These are phyloP conservation scores for Apamea monoglypha DNA, from an alignment of 2,888 invertebrate genomes.

Conservation along the genomic window DNA sequence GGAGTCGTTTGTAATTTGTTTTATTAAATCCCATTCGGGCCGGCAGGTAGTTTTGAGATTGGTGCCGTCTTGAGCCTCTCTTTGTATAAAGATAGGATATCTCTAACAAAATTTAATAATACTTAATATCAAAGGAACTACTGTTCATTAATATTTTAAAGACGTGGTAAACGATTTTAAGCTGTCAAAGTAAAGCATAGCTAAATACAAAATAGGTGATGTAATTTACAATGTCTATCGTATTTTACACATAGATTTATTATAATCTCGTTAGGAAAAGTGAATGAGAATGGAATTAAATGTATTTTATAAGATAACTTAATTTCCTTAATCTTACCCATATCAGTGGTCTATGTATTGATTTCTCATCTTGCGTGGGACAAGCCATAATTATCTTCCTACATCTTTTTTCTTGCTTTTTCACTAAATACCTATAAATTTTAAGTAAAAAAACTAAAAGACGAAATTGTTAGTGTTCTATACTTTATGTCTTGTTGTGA, in stretches of 20 bases:
- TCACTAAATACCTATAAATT: background rate
- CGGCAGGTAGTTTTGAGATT: constrained; percentile 52
- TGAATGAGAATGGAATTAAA: background rate
- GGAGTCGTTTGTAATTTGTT: constrained; percentile 52
- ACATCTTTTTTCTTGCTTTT: constrained; percentile 1
- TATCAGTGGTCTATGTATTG: background rate
- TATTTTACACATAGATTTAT: background rate
- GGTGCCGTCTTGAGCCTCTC: constrained; percentile 34
- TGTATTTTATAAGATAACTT: background rate
- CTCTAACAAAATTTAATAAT: background rate
- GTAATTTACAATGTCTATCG: background rate
- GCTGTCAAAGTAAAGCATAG: background rate
- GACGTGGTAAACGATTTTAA: background rate
- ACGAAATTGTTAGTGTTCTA: constrained; percentile 2
- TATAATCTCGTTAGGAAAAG: background rate
- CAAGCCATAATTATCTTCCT: background rate
- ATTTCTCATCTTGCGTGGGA: constrained; percentile 8
- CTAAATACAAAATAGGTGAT: background rate
- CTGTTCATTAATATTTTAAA: constrained; percentile 2
- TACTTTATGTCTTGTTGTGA: constrained; percentile 12
- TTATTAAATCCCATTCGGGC: constrained; percentile 54
- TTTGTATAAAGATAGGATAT: constrained; percentile 25
- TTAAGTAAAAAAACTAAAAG: constrained; percentile 9
- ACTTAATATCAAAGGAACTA: background rate
- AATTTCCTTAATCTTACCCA: constrained; percentile 1